Base-by-base conservation (phyloP, 2,888 invertebrate genomes). In the Heteromurus nitidus region DNA sequence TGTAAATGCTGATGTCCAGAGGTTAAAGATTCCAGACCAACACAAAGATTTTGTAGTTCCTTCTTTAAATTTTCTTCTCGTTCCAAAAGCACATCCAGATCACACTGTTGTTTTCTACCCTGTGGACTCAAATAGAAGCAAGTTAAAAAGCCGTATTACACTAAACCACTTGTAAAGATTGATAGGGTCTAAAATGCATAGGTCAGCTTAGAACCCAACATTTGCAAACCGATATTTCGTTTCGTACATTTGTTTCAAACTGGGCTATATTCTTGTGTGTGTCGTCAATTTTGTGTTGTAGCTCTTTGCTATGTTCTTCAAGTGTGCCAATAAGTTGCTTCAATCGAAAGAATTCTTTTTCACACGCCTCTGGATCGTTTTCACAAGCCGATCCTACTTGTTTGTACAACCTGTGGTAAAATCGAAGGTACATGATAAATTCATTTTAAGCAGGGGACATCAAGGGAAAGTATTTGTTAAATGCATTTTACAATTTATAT, bases 1-100 rank as follows among this genome's bases (percentile, higher is more conserved):
- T 50, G 20, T 26, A 31, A 69, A 3, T 53, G 18, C 5, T 55
- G 18, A 30, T 60, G 16, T 2, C 60, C 30, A 5, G 55, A 13
- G 0, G 50, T 13, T 20, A 72, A 65, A 11, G 69, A 22, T 18
- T 76, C 82, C 30, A 82, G 44, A 18, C 73, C 67, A 2, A 44
- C 26, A 20, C 13, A 53, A 42, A 62, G 16, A 1, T 3, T 16
- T 13, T 16, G 13, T 24, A 79, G 28, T 22, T 53, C 18, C 1
- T 70, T 30, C 0, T 65, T 53, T 2, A 50, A 0, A 22, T 42
- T 64, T 7, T 9, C 36, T 30, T 79, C 70, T 24, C 24, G 1
- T 16, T 70, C 64, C 28, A 16, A 3, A 18, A 70, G 20, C 1
- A 20, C 55, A 1, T 64, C 64, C 20, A 79, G 11, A 2, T 28